phyloP scores from a whole-genome alignment of 2,797 vertebrate genomes.

The Gephyroberyx darwinii region DNA sequence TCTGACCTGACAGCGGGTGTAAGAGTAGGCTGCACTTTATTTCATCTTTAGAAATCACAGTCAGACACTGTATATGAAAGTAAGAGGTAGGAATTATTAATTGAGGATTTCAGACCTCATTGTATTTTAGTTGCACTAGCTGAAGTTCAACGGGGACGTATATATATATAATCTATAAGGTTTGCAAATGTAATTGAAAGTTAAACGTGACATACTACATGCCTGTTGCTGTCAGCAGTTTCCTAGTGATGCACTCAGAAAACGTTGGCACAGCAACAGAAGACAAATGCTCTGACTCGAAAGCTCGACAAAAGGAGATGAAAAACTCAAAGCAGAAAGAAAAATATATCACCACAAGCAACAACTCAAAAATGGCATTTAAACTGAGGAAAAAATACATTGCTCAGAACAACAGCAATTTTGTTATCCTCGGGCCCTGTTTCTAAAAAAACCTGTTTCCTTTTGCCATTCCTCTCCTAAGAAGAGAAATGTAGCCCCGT shows the following conservation, averaged over 20 bases:
- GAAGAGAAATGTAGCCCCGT: slow-evolving; percentile 74
- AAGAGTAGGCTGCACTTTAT: slow-evolving; percentile 60
- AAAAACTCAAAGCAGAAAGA: slow-evolving; percentile 54
- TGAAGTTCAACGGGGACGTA: slow-evolving; percentile 16
- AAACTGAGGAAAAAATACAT: slow-evolving; percentile 61
- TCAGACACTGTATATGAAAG: slow-evolving; percentile 30
- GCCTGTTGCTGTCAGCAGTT: slow-evolving; percentile 58
- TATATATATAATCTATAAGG: slow-evolving; percentile 28
- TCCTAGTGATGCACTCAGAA: slow-evolving; percentile 47
- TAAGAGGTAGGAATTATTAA: slow-evolving; percentile 50
- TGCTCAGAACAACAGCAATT: slow-evolving; percentile 72
- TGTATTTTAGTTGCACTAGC: slow-evolving; percentile 14
- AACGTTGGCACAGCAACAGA: slow-evolving; percentile 59
- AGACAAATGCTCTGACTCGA: slow-evolving; percentile 61
- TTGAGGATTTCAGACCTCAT: slow-evolving; percentile 37
- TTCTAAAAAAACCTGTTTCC: slow-evolving; percentile 70
- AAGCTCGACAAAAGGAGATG: slow-evolving; percentile 62
- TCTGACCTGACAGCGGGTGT: slow-evolving; percentile 72
- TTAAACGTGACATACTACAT: slow-evolving; percentile 41
- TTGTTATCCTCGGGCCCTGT: slow-evolving; percentile 74
- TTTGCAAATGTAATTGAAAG: slow-evolving; percentile 41
- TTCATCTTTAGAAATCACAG: slow-evolving; percentile 66
- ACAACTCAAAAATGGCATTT: slow-evolving; percentile 71
- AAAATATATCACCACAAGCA: slow-evolving; percentile 65
- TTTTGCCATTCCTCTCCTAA: slow-evolving; percentile 69